A percentile compares a stretch with the other conserved stretches of the same genome.
These are phyloP conservation scores for Neoscelio sp. DNA, from an alignment of 2,888 invertebrate species.

Conservation along the genomic window DNA sequence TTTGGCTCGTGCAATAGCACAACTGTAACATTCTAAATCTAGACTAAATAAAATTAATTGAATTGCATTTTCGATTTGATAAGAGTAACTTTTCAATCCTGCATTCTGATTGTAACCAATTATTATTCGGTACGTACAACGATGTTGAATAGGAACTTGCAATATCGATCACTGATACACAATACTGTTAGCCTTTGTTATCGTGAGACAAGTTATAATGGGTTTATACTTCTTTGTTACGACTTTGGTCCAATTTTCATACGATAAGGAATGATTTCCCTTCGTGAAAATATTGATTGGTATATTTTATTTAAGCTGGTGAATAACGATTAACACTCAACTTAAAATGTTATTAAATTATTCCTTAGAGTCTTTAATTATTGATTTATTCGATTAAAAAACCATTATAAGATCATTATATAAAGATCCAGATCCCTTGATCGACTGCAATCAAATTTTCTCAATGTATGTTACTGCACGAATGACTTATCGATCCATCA, in stretches of 20 bases:
- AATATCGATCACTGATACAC: constrained; percentile 46
- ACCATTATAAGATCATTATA: no score
- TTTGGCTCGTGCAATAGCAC: constrained; percentile 6
- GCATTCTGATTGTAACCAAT: constrained; percentile 2
- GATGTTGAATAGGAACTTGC: background rate
- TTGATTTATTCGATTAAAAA: no score
- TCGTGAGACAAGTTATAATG: constrained; percentile 23
- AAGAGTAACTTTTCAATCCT: constrained; percentile 75
- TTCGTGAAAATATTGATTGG: background rate
- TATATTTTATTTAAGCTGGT: no score
- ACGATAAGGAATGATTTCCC: background rate
- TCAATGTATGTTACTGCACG: background rate
- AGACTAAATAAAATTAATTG: constrained; percentile 74
- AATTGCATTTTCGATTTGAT: constrained; percentile 72
- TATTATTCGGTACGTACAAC: no score
- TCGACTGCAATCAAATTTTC: background rate
- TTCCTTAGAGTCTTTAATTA: no score
- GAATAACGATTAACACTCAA: no score
- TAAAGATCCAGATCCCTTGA: no score
- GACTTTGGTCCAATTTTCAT: constrained; percentile 3
- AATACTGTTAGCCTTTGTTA: constrained; percentile 24
- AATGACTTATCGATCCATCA: background rate
- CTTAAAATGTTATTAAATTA: no score
- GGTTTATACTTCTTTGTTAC: background rate
- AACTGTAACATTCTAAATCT: constrained; percentile 68